Evolutionary conservation across 2,113 vertebrate species (phyloP).

Genomic region (Orthonyx spaldingii): DNA sequence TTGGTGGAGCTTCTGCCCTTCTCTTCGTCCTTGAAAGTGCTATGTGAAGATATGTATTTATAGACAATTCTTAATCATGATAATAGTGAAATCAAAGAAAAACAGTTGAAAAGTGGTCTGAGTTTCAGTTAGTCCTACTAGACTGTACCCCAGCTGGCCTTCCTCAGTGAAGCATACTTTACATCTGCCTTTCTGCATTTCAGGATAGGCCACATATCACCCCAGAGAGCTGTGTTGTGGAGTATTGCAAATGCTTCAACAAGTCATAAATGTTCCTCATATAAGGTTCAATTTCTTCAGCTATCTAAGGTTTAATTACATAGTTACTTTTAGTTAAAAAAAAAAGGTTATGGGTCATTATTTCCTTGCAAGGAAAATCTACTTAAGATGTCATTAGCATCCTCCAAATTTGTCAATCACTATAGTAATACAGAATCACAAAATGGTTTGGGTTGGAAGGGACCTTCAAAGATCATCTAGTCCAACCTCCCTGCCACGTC

Average conservation of each 20-base stretch:
- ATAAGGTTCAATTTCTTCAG: not conserved
- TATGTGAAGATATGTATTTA: not conserved
- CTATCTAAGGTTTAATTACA: not conserved
- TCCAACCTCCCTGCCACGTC: not conserved
- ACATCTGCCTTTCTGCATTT: not conserved
- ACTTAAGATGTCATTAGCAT: not conserved
- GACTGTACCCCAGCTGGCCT: not conserved
- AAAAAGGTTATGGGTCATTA: not conserved
- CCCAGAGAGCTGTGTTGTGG: not conserved
- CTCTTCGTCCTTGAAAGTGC: not conserved
- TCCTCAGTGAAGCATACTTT: not conserved
- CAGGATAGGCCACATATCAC: fast-evolving
- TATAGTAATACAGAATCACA: not conserved
- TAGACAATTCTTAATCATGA: not conserved
- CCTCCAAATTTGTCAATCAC: not conserved
- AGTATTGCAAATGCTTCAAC: not conserved
- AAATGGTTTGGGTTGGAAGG: not conserved
- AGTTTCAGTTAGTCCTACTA: not conserved
- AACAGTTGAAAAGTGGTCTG: not conserved
- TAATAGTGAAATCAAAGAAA: not conserved
- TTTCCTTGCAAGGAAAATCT: not conserved
- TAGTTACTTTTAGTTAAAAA: not conserved
- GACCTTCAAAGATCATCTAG: not conserved
- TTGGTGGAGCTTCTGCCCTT: not conserved
- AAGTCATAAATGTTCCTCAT: not conserved